Evolutionary conservation across 2,888 invertebrate genomes (phyloP), one percentile per base, ranked within the genome.

Genomic region (Troides oblongomaculatus): DNA sequence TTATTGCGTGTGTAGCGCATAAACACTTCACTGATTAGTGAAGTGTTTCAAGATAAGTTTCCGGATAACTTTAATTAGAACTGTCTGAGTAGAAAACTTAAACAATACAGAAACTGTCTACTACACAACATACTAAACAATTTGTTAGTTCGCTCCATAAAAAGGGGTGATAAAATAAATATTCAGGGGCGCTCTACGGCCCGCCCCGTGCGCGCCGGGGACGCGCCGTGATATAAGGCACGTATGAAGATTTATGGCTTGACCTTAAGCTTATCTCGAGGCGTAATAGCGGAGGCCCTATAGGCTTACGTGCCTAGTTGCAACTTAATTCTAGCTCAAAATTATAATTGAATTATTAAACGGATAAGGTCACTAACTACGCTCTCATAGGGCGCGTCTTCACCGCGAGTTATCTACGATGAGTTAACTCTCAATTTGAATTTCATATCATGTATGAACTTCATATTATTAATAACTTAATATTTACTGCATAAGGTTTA

Each of bases 311-410:
- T 68, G 68, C 50, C 62, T 68, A 59, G 56, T 46, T 68, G 62
- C 62, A 68, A 68, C 58, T 63, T 50, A 56, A 57, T 68, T 58
- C 43, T 46, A 62, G 30, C 30, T 58, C 62, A 57, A 30, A 30
- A 62, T 36, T 63, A 12, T 68, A 68, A 68, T 68, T 68, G 68
- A 68, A 68, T 63, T 68, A 68, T 62, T 62, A 62, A 67, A 63
- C 36, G 62, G 36, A 23, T 61, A 46, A 46, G 46, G 14, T 46
- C 46, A 14, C 46, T 10, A 39, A 14, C 46, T 10, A 39, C 1
- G 39, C 7, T 10, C 39, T 39, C 39, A 10, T 3, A 14, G 14
- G 46, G 46, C 14, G 14, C 12, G 46, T 46, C 14, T 46, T 46
- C 46, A 46, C 46, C 14, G 7, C 14, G 46, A 14, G 14, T 46